Base-by-base conservation (phyloP, 2,113 vertebrate species). In the Callionymus lyra region DNA sequence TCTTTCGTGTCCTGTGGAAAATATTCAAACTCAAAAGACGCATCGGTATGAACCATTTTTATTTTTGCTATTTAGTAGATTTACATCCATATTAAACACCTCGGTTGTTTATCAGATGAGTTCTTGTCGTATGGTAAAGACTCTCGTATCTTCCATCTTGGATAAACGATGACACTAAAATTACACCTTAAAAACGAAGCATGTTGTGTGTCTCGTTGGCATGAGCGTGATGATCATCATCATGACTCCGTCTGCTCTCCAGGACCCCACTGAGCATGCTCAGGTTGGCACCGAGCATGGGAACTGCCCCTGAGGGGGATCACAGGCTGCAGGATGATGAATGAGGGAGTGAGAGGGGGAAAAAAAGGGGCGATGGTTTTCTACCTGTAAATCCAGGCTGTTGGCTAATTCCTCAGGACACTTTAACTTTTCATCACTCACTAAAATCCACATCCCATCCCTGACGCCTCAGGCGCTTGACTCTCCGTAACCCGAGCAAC, bases 321-420 rank as follows among this genome's bases (percentile, higher is more conserved):
- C 81, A 58, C 82, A 85, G 77, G 74, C 57, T 63, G 52, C 3
- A 1, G 42, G 50, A 66, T 75, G 65, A 69, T 78, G 62, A 49
- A 75, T 70, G 68, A 31, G 31, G 45, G 66, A 58, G 39, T 38
- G 63, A n/a, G n/a, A n/a, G n/a, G n/a, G n/a, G n/a, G n/a, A n/a
- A n/a, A n/a, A n/a, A n/a, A n/a, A n/a, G 60, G 64, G 61, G 41
- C 33, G 47, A 43, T 68, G 60, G 53, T 53, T 64, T 65, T 59
- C 27, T 52, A 57, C 69, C 65, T 68, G 60, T 44, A 66, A 53
- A 63, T 63, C 50, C 71, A 63, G 70, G 62, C 70, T 75, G 70
- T 77, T 79, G 76, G 81, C 81, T 81, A 76, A 82, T 81, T 83
- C 82, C 65, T 74, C 36, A 68, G 76, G 76, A 80, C 76, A 76